A percentile compares a stretch with the other conserved stretches of the same genome.
Evolutionary conservation across 2,797 vertebrate species (phyloP).

Genomic region (Smutsia temminckii): DNA sequence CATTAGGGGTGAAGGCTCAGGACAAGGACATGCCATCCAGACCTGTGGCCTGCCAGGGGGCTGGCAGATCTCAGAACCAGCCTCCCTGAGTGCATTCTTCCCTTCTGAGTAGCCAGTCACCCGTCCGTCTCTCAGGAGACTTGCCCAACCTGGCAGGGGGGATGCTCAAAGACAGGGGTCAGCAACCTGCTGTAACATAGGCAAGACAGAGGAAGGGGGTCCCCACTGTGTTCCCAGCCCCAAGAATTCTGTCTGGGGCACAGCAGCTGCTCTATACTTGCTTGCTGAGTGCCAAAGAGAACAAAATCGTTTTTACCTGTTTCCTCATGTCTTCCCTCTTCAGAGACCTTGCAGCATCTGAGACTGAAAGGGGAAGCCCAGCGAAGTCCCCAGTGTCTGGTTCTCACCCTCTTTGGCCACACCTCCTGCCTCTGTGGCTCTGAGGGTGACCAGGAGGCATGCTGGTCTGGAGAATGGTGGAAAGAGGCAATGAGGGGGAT

Average conservation of each 20-base stretch:
- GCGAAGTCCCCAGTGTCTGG: neutral
- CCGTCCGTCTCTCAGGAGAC: neutral
- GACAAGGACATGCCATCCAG: neutral
- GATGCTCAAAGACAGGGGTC: neutral
- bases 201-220: neutral
- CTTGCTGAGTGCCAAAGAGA: neutral
- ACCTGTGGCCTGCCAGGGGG: too few species aligned
- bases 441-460: neutral
- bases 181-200: neutral
- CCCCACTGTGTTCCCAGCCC: neutral
- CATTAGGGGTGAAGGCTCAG: neutral
- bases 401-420: conserved; percentile 53
- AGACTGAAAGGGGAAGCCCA: conserved; percentile 61
- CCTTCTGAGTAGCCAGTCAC: neutral
- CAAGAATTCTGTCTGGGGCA: neutral
- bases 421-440: conserved; percentile 4
- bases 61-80: neutral
- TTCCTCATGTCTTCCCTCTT: conserved; percentile 13
- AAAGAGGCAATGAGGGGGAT: neutral
- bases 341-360: conserved; percentile 30
- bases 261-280: neutral
- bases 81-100: neutral
- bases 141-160: neutral
- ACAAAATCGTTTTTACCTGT: conserved; percentile 62
- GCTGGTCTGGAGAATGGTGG: neutral